Base-by-base conservation (phyloP, 1,140 invertebrate species). In the Papilio machaon region DNA sequence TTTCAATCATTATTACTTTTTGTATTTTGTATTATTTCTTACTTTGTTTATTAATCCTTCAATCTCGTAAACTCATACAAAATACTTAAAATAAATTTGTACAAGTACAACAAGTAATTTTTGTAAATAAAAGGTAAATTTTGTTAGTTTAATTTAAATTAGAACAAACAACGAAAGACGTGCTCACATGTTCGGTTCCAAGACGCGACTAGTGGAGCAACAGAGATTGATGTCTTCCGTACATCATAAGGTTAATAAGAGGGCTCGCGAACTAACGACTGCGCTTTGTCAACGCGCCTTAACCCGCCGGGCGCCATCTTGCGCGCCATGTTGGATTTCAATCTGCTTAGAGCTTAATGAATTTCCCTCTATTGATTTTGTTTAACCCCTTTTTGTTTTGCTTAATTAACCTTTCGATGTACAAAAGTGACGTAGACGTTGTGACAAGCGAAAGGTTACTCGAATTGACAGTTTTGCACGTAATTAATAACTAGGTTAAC, bases 181-280 rank as follows among this genome's bases (percentile, higher is more conserved):
- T 43, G 64, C 64, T 70, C 17, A 54, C 77, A 64, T 43, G 77
- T 67, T 43, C n/a, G 58, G 54, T 64, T 43, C 46, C 13, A 79
- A 64, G 58, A 38, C 77, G 58, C 23, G 19, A 78, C 77, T 79
- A 79, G 77, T 79, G n/a, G 58, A 79, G 77, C 77, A 46, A 79
- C 77, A 46, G 58, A 92, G 92, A 94, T 82, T 82, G 91, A 94
- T 94, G 91, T 86, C 87, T 86, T 85, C 88, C 91, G 88, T 94
- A 92, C 91, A 94, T 94, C 93, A 94, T 94, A 94, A 94, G 91
- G 93, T 94, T 94, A 94, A 94, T 94, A 94, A 94, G 90, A 92
- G 91, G 91, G 91, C 91, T 92, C 89, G 85, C 84, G 86, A 92
- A 94, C 92, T 94, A 94, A 94, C 92, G 92, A 92, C 84, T 85